Conservation (phyloP, 2,797 vertebrate genomes). For the Sebastes taczanowskii region DNA sequence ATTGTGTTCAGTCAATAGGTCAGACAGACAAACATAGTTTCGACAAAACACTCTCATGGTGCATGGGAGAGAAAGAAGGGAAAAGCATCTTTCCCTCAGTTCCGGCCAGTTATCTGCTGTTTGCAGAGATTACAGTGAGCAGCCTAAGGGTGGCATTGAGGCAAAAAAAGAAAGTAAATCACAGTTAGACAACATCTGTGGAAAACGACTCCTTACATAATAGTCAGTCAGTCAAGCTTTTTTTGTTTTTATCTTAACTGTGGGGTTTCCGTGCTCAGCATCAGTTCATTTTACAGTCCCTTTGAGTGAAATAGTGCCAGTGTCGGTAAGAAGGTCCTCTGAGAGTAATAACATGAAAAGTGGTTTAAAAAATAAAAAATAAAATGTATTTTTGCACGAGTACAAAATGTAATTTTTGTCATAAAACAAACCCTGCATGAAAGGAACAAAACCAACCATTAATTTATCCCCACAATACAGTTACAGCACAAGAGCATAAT, state of each 20-base stretch:
- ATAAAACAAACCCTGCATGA: neutral
- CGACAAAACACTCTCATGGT: neutral
- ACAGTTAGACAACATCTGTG: neutral
- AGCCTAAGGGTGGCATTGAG: neutral
- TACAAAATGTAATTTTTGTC: neutral
- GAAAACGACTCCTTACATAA: conserved; percentile 17
- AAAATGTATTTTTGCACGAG: neutral
- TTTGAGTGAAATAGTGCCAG: neutral
- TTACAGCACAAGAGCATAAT: neutral
- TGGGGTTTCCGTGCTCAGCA: neutral
- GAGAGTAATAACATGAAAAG: neutral
- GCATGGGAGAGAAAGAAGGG: too few species aligned
- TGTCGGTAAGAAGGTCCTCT: neutral
- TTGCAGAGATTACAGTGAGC: neutral
- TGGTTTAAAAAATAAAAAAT: neutral
- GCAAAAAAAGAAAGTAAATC: neutral
- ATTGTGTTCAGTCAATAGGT: conserved; percentile 33
- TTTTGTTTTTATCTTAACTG: neutral
- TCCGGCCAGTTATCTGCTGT: too few species aligned
- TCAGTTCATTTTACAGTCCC: neutral
- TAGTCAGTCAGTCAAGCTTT: neutral
- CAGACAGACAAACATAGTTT: neutral
- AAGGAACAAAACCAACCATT: neutral
- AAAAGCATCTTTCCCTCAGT: neutral
- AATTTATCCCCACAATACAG: neutral